These are phyloP conservation scores for Coenobita brevimanus DNA, from an alignment of 1,140 invertebrate species.

Conservation along the genomic window DNA sequence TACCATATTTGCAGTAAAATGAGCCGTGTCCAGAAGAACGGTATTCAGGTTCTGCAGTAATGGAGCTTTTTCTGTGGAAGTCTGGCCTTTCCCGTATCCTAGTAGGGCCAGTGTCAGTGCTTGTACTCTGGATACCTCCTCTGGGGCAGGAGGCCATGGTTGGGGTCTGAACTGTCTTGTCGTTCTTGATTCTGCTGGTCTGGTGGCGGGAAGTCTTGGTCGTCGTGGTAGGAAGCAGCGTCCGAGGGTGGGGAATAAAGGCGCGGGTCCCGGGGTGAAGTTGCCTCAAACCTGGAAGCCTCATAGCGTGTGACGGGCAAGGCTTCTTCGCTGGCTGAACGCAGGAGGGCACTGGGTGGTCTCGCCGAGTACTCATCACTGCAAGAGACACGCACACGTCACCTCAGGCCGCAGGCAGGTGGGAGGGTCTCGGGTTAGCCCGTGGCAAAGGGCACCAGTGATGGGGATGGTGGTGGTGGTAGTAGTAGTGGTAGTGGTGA, in stretches of 20 bases:
- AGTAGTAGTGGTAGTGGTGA: slow-evolving; percentile 57
- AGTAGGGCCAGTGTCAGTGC: slow-evolving; percentile 63
- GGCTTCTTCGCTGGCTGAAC: slow-evolving; percentile 91
- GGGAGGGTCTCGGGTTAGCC: slow-evolving; percentile 39
- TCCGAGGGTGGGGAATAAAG: slow-evolving; percentile 57
- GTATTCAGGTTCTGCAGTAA: background rate
- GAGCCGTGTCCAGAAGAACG: slow-evolving; percentile 7
- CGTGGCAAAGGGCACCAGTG: slow-evolving; percentile 55
- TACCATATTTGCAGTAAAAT: slow-evolving; percentile 30
- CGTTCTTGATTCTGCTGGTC: slow-evolving; percentile 37
- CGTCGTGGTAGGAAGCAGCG: slow-evolving; percentile 56
- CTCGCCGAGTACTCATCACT: slow-evolving; percentile 66
- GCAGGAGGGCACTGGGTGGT: slow-evolving; percentile 74
- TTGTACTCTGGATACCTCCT: slow-evolving; percentile 66
- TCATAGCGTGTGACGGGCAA: slow-evolving; percentile 77
- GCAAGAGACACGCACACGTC: slow-evolving; percentile 67
- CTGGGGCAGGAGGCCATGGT: slow-evolving; percentile 37
- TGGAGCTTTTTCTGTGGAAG: background rate
- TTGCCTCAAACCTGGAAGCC: slow-evolving; percentile 57
- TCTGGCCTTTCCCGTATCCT: slow-evolving; percentile 38
- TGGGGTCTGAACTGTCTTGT: slow-evolving; percentile 39
- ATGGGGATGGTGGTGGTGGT: slow-evolving; percentile 51
- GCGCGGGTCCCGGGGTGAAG: slow-evolving; percentile 54
- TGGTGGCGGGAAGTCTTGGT: slow-evolving; percentile 69
- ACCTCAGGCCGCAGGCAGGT: slow-evolving; percentile 59